Base-by-base conservation (phyloP, 2,888 invertebrate species). In the Drosophila buzzatii region DNA sequence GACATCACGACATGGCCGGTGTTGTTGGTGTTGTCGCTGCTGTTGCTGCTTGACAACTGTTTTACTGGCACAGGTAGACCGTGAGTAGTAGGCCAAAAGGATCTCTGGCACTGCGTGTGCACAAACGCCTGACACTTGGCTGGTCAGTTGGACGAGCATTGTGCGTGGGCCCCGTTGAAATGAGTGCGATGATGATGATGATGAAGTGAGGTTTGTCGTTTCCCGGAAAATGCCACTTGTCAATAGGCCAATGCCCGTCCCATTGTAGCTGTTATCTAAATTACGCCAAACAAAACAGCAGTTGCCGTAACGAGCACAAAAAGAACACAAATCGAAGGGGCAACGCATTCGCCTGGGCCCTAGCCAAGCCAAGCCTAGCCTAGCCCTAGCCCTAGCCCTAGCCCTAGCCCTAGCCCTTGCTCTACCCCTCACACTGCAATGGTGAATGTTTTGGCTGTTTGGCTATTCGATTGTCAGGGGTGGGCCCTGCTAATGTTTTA, bases 141-240 rank as follows among this genome's bases (percentile, higher is more conserved):
- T 75, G 75, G 59, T 86, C 83, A 88, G 89, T 88, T 79, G 76
- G 66, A 69, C 72, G 83, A 70, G 70, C 78, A 74, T 41, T 51
- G 67, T 68, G 64, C 68, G 79, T 82, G 82, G 76, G 68, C 65
- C 64, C 78, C 66, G 78, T 61, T 79, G 70, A 76, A 82, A 85
- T 79, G 85, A 79, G 73, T 85, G 79, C 81, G 64, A 65, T 53
- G 81, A 66, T 56, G 70, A 73, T 68, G 81, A 57, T 57, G 57
- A 57, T 35, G 57, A 44, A 44, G 57, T 44, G 44, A 85, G 82
- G 89, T 73, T 82, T 76, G 65, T 49, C 78, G 58, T 56, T 85
- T 85, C 85, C 89, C 89, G 84, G 90, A 90, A 87, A 84, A 89
- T 90, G 84, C 89, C 89, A 89, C 89, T 90, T 88, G 90, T 88